Conservation (phyloP, 2,888 invertebrate genomes). For the Crocallis elinguaria region DNA sequence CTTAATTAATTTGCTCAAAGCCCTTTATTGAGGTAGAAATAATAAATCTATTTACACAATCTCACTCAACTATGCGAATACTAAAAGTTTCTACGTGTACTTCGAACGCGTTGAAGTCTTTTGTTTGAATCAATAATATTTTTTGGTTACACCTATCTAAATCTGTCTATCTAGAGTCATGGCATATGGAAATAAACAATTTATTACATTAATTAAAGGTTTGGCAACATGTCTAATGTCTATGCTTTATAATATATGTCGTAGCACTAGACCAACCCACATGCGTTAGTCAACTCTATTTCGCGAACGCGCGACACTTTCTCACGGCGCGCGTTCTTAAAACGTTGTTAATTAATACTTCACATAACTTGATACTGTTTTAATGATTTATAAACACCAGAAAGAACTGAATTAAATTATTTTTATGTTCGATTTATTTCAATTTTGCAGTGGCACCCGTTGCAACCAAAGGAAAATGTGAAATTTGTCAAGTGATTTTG, state of each 20-base stretch:
- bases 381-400: conserved; percentile 32
- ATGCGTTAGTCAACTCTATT: neutral
- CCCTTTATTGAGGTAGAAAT: too few species aligned
- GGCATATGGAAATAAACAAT: conserved; percentile 1
- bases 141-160: too few species aligned
- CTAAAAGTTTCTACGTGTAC: neutral
- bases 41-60: too few species aligned
- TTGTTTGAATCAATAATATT: neutral
- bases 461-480: neutral
- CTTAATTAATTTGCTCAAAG: too few species aligned
- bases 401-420: conserved; percentile 45
- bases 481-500: neutral
- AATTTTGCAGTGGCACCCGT: conserved; percentile 34
- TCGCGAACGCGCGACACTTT: conserved; percentile 17
- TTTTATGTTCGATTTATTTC: conserved; percentile 49
- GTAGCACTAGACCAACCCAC: conserved; percentile 4
- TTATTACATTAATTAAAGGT: neutral
- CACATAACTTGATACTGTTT: conserved; percentile 28
- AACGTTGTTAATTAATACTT: conserved; percentile 24
- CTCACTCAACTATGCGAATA: too few species aligned
- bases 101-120: neutral
- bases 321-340: conserved; percentile 26
- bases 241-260: neutral
- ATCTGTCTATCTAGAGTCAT: too few species aligned
- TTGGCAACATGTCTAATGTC: conserved; percentile 9